Base-by-base conservation (phyloP, 1,140 invertebrate species). In the Bombus soroeensis region DNA sequence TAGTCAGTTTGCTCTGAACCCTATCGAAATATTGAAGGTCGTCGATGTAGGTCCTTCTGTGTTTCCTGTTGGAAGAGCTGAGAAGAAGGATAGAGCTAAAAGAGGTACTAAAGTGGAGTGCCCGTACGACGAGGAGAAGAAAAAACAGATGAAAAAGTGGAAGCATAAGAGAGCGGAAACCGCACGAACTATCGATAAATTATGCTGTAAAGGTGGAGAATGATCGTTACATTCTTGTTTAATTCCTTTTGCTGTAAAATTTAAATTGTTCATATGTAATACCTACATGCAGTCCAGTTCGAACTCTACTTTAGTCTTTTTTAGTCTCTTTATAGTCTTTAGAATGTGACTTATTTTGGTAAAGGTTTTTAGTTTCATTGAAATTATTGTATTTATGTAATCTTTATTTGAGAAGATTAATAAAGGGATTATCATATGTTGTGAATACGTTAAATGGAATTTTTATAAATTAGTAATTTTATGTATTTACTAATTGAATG, bases 1-100 rank as follows among this genome's bases (percentile, higher is more conserved):
- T 70, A 93, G 92, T n/a, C 66, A 76, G 43, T 94, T 94, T 73
- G 74, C 57, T 8, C 10, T 94, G 3, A 91, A 91, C 74, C 93
- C 94, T 12, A 79, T 94, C 0, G 90, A 92, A 1, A 93, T 94
- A 41, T 59, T 90, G 1, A 91, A 87, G 28, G 87, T 91, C 3
- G 37, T 91, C 39, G 93, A 94, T 3, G 34, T 92, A 1, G 86
- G 74, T 2, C 6, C 66, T 4, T 6, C 64, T 3, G 71, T 32
- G 5, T 39, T 76, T 1, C 74, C 85, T 3, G 41, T 76, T 3
- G 75, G 57, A 3, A 72, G 68, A 25, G 1, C 43, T 34, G 53
- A 85, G 22, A 66, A 81, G 32, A 73, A 66, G 34, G 66, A 64
- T 1, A 81, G 72, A 43, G n/a, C 22, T n/a, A 64, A 28, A 3